Base-by-base conservation (phyloP, 2,113 vertebrate species). In the Carlito syrichta region DNA sequence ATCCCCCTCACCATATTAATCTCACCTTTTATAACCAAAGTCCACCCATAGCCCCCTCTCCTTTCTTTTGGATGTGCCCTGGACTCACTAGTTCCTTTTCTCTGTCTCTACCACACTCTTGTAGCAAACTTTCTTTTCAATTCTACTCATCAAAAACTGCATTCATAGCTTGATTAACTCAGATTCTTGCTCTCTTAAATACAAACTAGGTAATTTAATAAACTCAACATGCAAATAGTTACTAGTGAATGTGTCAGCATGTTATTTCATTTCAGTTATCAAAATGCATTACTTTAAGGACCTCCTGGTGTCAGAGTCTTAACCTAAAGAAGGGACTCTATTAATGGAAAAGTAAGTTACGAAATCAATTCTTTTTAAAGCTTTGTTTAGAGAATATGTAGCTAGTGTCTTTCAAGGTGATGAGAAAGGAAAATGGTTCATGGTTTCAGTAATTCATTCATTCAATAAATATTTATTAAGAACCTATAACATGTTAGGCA, bases 251-350 rank as follows among this genome's bases (percentile, higher is more conserved):
- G 56, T 54, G 52, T n/a, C 35, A 68, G 73, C 30, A 38, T 58
- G 11, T 14, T 93, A 73, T 81, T 87, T 81, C 27, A 95, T 27
- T 92, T 56, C 13, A 45, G 35, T 91, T 66, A 77, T 60, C 58
- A 95, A 91, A 88, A 93, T 95, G 25, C 35, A 43, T 93, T 76
- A 48, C 38, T 85, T 86, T 94, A 89, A 91, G 19, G 20, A 90
- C 3, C 32, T 85, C 16, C 13, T 83, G 6, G 56, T 81, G 3
- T 81, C 77, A 58, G 1, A 85, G 52, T 3, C 38, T 69, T 32
- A 62, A n/a, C 9, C 38, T 73, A 68, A 81, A 76, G 32, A 50
- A 23, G 13, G 16, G 25, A 58, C 6, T 66, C 52, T 43, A 3
- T 50, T 85, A 27, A n/a, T 3, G 76, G 52, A 40, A 60, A 77